phyloP scores from a whole-genome alignment of 2,888 invertebrate genomes.

The Tetranychus truncatus region DNA sequence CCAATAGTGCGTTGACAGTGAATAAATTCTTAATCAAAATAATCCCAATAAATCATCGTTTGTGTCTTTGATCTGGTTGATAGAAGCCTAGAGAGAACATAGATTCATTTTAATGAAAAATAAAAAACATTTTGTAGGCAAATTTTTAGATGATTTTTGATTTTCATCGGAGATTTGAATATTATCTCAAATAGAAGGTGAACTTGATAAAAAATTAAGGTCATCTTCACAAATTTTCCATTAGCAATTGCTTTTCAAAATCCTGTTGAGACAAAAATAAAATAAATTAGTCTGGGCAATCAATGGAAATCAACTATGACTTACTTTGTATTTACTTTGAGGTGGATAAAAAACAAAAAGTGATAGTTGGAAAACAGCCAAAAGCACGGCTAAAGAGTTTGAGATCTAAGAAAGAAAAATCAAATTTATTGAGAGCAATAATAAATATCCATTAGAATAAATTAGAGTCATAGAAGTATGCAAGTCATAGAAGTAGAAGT shows the following conservation, averaged over 20 bases:
- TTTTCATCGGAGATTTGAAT: too few relatives aligned
- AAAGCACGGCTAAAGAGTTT: slow-evolving; percentile 53
- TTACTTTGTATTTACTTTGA: slow-evolving; percentile 25
- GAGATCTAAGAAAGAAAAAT: slow-evolving; percentile 45
- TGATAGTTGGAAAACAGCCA: slow-evolving; percentile 54
- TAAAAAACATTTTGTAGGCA: too few relatives aligned
- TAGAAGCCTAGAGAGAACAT: too few relatives aligned
- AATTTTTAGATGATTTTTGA: too few relatives aligned
- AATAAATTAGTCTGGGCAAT: neutral
- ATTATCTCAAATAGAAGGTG: neutral
- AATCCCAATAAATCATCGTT: too few relatives aligned
- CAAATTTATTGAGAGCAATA: neutral
- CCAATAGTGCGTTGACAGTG: too few relatives aligned
- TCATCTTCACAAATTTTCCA: neutral
- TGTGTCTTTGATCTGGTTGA: too few relatives aligned
- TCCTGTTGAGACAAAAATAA: neutral
- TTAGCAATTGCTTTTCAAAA: neutral
- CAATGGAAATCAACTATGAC: neutral
- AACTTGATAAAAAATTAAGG: neutral
- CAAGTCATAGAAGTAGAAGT: too few relatives aligned
- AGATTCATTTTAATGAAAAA: too few relatives aligned
- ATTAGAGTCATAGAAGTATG: too few relatives aligned
- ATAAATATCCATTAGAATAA: neutral
- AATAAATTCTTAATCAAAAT: too few relatives aligned
- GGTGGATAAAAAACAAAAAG: slow-evolving; percentile 55